Conservation (phyloP, 2,113 vertebrate species). For the Rallus limicola region DNA sequence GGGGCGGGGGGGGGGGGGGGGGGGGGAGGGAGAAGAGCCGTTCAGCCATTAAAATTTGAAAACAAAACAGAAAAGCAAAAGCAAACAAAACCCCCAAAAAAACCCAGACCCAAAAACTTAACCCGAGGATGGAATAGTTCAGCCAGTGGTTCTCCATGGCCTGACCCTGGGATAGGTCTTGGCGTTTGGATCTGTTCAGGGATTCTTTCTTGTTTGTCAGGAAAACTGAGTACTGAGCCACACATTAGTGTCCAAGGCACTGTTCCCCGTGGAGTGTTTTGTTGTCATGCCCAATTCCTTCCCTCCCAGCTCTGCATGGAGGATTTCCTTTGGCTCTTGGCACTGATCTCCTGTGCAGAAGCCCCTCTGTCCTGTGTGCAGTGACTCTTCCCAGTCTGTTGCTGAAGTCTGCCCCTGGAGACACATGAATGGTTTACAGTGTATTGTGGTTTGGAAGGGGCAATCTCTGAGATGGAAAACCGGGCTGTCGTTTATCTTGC, state of each 20-base stretch:
- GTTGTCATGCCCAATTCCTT: neutral
- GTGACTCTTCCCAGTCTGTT: neutral
- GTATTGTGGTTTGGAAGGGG: conserved; percentile 40
- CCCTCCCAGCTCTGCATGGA: neutral
- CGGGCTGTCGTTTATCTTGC: conserved; percentile 20
- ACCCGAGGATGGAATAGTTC: conserved; percentile 8
- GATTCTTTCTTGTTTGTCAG: conserved; percentile 47
- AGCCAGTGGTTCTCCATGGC: conserved; percentile 49
- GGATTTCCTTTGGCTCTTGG: conserved; percentile 49
- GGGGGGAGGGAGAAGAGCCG: neutral
- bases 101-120: neutral
- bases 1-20: neutral
- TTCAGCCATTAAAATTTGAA: neutral
- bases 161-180: conserved; percentile 16
- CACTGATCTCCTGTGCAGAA: neutral
- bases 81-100: neutral
- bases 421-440: neutral
- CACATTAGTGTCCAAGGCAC: neutral
- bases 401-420: neutral
- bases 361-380: neutral
- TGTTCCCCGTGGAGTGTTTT: neutral
- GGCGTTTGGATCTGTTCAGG: neutral
- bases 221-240: neutral
- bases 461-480: conserved; percentile 37
- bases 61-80: neutral